Percentiles rank a stretch among this genome's conserved stretches.
These are phyloP conservation scores for Phataginus tricuspis DNA, from an alignment of 2,797 vertebrate genomes.

Conservation along the genomic window DNA sequence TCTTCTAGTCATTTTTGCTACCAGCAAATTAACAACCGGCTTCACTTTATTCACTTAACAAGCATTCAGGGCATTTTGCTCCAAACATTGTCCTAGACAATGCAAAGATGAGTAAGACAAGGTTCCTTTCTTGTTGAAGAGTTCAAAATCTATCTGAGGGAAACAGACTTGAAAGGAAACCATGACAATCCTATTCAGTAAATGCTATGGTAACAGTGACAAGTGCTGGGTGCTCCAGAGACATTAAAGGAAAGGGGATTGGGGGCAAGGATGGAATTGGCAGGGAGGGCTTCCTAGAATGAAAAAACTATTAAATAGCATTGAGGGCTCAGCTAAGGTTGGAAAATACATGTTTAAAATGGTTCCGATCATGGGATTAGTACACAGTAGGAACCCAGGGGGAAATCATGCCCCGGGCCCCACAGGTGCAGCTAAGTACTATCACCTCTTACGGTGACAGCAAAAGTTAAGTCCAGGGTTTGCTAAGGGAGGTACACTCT, in stretches of 20 bases:
- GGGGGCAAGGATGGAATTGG: not conserved
- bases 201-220: not conserved
- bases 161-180: not conserved
- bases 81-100: not conserved
- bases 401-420: not conserved
- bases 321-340: not conserved
- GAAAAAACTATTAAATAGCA: not conserved
- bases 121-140: not conserved
- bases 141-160: not conserved
- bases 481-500: not conserved
- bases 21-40: not conserved
- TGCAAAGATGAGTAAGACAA: not conserved
- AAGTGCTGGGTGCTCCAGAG: not conserved
- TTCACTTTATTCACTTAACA: not conserved
- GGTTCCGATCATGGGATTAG: not conserved
- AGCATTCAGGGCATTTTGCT: not conserved
- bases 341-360: not conserved
- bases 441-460: not conserved
- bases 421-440: not conserved
- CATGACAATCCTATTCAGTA: not conserved
- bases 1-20: not conserved
- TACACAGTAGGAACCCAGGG: not conserved
- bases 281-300: not conserved
- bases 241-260: not conserved
- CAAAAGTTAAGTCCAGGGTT: constrained; percentile 19